These are phyloP conservation scores for Drosophila parabipectinata DNA, from an alignment of 1,140 invertebrate genomes.

Conservation along the genomic window DNA sequence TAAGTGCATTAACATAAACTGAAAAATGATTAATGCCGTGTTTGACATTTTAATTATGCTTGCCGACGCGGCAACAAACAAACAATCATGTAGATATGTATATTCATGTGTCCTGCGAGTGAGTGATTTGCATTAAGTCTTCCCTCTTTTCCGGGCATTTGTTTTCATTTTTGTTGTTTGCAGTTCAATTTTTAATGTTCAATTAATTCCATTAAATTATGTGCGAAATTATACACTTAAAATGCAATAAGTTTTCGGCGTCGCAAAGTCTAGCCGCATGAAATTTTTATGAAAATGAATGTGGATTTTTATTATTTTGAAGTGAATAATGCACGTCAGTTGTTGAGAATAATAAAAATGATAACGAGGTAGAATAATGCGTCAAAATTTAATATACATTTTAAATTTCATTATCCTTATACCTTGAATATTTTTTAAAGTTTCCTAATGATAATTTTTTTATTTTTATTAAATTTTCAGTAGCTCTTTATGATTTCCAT, in stretches of 20 bases:
- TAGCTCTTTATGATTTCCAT: slow-evolving; percentile 3
- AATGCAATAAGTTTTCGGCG: slow-evolving; percentile 25
- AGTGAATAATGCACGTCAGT: slow-evolving; percentile 1
- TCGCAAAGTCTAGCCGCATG: background rate
- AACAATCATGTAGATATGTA: slow-evolving; percentile 35
- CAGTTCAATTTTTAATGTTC: slow-evolving; percentile 56
- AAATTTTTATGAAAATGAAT: slow-evolving; percentile 11
- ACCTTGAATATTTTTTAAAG: too few species aligned
- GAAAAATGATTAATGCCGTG: slow-evolving; percentile 70
- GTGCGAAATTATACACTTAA: slow-evolving; percentile 55
- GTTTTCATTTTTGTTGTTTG: slow-evolving; percentile 39
- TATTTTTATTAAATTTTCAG: background rate
- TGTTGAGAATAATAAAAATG: background rate
- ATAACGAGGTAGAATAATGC: background rate
- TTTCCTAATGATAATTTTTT: background rate
- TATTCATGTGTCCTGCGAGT: slow-evolving; percentile 9
- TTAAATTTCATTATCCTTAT: too few species aligned
- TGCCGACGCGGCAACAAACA: slow-evolving; percentile 36
- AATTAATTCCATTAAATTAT: slow-evolving; percentile 71
- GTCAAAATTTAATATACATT: too few species aligned
- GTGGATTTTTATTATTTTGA: background rate
- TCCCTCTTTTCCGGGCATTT: slow-evolving; percentile 56
- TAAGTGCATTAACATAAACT: slow-evolving; percentile 69
- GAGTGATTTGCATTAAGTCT: slow-evolving; percentile 50
- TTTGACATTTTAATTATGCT: slow-evolving; percentile 70